Evolutionary conservation across 2,888 invertebrate genomes (phyloP).

Genomic region (Epistrophe eligans): DNA sequence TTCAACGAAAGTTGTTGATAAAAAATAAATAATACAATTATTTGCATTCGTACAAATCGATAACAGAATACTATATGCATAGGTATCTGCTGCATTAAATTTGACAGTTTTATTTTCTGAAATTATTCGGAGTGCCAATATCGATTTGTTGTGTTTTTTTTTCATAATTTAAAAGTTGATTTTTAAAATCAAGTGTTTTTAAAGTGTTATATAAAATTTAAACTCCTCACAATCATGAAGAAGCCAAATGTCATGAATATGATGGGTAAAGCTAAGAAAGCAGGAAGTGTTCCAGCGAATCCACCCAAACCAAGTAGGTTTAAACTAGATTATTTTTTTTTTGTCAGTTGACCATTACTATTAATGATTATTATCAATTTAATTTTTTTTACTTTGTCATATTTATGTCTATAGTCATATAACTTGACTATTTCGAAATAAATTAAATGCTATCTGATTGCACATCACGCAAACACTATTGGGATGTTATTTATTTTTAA

Average conservation of each 20-base stretch:
- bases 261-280: slow-evolving; percentile 65
- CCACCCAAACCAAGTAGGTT: slow-evolving; percentile 69
- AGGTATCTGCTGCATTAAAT: too few species aligned
- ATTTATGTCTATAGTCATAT: too few species aligned
- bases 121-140: neutral
- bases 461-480: too few species aligned
- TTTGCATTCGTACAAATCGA: neutral
- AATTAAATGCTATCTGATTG: too few species aligned
- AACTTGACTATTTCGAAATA: too few species aligned
- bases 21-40: neutral
- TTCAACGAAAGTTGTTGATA: neutral
- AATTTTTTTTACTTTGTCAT: too few species aligned
- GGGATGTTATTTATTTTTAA: too few species aligned
- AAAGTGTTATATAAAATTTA: neutral
- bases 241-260: slow-evolving; percentile 46
- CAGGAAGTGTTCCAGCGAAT: slow-evolving; percentile 50
- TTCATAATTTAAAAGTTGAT: neutral
- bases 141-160: neutral
- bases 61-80: neutral
- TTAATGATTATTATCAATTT: too few species aligned
- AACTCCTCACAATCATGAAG: slow-evolving; percentile 42
- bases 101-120: neutral
- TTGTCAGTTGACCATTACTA: neutral
- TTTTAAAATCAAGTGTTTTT: slow-evolving; percentile 16
- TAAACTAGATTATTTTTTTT: neutral